phyloP scores from a whole-genome alignment of 2,888 invertebrate species.

The Scrobipalpa costella region DNA sequence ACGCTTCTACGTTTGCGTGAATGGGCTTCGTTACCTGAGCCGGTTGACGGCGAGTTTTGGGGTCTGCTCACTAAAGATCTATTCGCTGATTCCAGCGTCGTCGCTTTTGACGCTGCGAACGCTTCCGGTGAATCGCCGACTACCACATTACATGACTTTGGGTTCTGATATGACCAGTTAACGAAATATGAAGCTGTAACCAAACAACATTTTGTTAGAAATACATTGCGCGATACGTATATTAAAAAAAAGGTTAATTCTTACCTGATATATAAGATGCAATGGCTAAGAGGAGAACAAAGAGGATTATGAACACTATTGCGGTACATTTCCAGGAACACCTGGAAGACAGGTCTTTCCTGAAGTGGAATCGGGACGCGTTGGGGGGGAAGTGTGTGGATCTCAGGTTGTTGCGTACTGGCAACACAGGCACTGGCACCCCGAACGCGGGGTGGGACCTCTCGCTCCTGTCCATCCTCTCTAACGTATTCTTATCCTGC shows the following conservation, averaged over 20 bases:
- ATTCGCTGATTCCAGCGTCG: conserved; percentile 85
- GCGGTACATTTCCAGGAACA: conserved; percentile 97
- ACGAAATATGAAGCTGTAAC: conserved; percentile 88
- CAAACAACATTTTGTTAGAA: conserved; percentile 1
- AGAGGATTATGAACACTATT: conserved; percentile 91
- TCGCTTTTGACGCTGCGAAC: conserved; percentile 85
- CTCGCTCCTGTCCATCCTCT: conserved; percentile 80
- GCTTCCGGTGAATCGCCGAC: conserved; percentile 89
- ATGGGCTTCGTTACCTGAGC: conserved; percentile 79
- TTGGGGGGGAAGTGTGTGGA: conserved; percentile 87
- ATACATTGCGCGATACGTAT: conserved; percentile 27
- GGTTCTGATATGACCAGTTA: conserved; percentile 92
- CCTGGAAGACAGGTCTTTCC: conserved; percentile 90
- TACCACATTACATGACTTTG: conserved; percentile 91
- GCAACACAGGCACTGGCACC: conserved; percentile 88
- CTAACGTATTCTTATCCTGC: conserved; percentile 79
- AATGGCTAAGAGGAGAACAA: conserved; percentile 90
- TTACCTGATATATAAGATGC: conserved; percentile 94
- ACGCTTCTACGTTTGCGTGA: conserved; percentile 87
- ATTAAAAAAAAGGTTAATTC: conserved; percentile 25
- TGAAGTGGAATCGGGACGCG: conserved; percentile 90
- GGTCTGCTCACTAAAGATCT: conserved; percentile 85
- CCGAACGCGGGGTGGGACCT: conserved; percentile 83
- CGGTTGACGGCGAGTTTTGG: conserved; percentile 79
- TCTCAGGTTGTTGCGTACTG: conserved; percentile 87